These are phyloP conservation scores for Quadroppia sp. DNA, from an alignment of 2,888 invertebrate species.

Conservation along the genomic window DNA sequence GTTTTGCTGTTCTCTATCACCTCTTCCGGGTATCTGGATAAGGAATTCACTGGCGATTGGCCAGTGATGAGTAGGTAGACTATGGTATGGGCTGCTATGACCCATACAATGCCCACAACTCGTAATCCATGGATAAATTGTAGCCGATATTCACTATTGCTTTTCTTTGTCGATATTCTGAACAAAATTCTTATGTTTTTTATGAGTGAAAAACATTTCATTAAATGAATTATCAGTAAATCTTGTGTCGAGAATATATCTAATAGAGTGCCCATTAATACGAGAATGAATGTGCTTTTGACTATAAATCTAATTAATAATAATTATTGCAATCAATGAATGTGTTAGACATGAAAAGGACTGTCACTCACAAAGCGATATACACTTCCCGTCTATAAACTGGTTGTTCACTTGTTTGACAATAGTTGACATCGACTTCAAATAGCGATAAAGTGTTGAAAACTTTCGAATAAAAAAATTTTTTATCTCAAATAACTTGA, in stretches of 20 bases:
- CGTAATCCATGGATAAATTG: conserved; percentile 39
- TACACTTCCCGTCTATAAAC: not conserved
- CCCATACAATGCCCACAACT: conserved; percentile 19
- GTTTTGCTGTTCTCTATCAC: not conserved
- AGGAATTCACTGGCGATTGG: not conserved
- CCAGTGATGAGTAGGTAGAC: conserved; percentile 1
- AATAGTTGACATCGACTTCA: conserved; percentile 29
- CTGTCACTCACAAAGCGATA: conserved; percentile 26
- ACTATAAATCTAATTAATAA: conserved; percentile 8
- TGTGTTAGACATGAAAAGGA: not conserved
- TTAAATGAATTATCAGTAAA: not conserved
- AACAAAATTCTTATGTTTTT: conserved; percentile 28
- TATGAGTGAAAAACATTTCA: conserved; percentile 33
- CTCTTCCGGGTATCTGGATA: conserved; percentile 33
- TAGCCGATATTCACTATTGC: not conserved
- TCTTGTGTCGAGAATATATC: conserved; percentile 3
- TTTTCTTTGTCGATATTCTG: conserved; percentile 1
- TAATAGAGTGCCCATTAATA: conserved; percentile 18
- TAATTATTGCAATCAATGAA: no score
- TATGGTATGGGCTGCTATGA: conserved; percentile 33
- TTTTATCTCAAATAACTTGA: no score
- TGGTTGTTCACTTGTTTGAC: conserved; percentile 15
- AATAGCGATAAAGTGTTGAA: not conserved
- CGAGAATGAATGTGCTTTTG: not conserved
- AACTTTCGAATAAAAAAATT: no score